Percentiles rank a stretch among this genome's conserved stretches.
phyloP scores from a whole-genome alignment of 2,888 invertebrate genomes.

The Netelia inedita region DNA sequence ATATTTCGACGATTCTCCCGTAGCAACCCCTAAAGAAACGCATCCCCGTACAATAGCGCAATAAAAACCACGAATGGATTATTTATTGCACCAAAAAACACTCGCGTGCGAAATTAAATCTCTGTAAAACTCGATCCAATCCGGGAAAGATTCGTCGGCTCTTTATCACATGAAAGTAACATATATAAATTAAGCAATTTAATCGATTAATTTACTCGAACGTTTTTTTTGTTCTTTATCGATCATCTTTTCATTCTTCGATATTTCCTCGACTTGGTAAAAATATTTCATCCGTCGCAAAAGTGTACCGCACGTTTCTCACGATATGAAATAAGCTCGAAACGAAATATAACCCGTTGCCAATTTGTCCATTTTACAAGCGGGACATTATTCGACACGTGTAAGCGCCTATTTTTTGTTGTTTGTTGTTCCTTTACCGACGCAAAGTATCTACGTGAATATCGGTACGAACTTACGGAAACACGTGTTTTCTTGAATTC shows the following conservation, averaged over 20 bases:
- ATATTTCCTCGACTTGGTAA: not conserved
- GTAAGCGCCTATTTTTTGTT: slow-evolving; percentile 4
- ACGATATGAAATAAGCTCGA: not conserved
- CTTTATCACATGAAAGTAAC: not conserved
- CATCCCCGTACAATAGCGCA: not conserved
- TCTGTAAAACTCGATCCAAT: slow-evolving; percentile 17
- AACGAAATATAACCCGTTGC: not conserved
- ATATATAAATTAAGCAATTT: not conserved
- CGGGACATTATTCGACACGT: slow-evolving; percentile 37
- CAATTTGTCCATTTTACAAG: slow-evolving; percentile 61
- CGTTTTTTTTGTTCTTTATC: not conserved
- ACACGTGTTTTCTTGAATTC: slow-evolving; percentile 65
- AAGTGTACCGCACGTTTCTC: not conserved
- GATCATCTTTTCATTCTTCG: slow-evolving; percentile 15
- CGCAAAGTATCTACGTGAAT: not conserved
- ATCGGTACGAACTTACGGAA: slow-evolving; percentile 9
- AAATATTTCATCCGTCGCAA: slow-evolving; percentile 41
- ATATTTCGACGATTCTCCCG: slow-evolving; percentile 70
- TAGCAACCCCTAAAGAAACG: slow-evolving; percentile 67
- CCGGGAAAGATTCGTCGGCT: not conserved
- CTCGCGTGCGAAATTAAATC: slow-evolving; percentile 46
- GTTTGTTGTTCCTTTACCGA: not conserved
- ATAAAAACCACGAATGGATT: slow-evolving; percentile 69
- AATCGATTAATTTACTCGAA: not conserved
- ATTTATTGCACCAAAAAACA: slow-evolving; percentile 68